phyloP scores from a whole-genome alignment of 1,140 invertebrate species.

The Campoletis sonorensis region DNA sequence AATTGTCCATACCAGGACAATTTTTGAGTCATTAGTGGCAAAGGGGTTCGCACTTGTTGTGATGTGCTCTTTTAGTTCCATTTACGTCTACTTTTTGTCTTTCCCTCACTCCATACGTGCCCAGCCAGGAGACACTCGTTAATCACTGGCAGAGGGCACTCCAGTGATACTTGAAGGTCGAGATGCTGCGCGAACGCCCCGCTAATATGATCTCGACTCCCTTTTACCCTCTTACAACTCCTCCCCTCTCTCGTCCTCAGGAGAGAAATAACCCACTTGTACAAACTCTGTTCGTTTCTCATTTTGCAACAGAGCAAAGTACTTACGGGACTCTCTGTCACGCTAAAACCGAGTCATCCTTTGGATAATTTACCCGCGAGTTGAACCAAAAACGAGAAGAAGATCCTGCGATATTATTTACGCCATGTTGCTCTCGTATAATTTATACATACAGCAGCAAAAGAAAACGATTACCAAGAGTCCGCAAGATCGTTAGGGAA shows the following conservation, averaged over 20 bases:
- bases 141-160: constrained; percentile 9
- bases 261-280: not conserved
- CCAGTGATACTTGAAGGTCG: constrained; percentile 13
- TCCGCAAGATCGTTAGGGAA: constrained; percentile 34
- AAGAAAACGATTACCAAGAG: constrained; percentile 32
- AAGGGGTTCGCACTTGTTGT: not conserved
- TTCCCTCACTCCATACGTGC: not conserved
- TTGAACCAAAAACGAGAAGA: constrained; percentile 6
- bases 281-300: too few relatives aligned
- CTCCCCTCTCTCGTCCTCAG: not conserved
- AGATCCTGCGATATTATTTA: constrained; percentile 25
- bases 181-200: constrained; percentile 24
- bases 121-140: constrained; percentile 23
- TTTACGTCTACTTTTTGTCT: not conserved
- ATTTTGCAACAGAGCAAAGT: too few relatives aligned
- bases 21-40: not conserved
- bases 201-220: not conserved
- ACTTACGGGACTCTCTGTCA: not conserved
- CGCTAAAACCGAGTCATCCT: too few relatives aligned
- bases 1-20: too few relatives aligned
- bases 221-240: too few relatives aligned
- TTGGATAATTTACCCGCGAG: not conserved
- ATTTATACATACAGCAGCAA: not conserved
- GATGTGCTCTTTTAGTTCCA: too few relatives aligned
- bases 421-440: not conserved